These are phyloP conservation scores for Sebastes ruberrimus DNA, from an alignment of 2,797 vertebrate species.

Conservation along the genomic window DNA sequence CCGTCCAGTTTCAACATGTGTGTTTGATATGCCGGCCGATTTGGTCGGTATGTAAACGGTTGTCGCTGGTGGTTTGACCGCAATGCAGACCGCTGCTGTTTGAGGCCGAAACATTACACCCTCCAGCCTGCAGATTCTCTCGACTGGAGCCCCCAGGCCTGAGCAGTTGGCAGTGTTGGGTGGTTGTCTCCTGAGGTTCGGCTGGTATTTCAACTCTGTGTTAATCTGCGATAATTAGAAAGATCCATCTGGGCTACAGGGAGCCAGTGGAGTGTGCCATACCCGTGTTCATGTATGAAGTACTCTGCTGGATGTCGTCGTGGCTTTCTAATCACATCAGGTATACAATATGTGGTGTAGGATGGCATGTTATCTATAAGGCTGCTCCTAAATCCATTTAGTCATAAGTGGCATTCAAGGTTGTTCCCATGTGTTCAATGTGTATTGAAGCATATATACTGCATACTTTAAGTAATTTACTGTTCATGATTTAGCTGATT, in stretches of 20 bases:
- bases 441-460: background rate
- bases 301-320: background rate
- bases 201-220: slow-evolving; percentile 22
- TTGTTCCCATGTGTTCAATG: background rate
- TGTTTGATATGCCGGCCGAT: slow-evolving; percentile 14
- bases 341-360: background rate
- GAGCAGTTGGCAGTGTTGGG: background rate
- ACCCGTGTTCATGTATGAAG: slow-evolving; percentile 29
- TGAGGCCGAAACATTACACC: slow-evolving; percentile 30
- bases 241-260: slow-evolving; percentile 29
- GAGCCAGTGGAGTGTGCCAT: background rate
- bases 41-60: slow-evolving; percentile 57
- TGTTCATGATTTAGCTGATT: background rate
- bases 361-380: background rate
- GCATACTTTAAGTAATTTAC: background rate
- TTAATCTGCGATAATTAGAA: slow-evolving; percentile 41
- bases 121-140: background rate
- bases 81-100: slow-evolving; percentile 25
- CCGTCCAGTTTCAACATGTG: slow-evolving; percentile 36
- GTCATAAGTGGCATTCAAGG: background rate
- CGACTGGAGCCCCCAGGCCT: background rate
- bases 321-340: slow-evolving; percentile 36
- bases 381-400: slow-evolving; percentile 3
- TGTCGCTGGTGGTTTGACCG: slow-evolving; percentile 40
- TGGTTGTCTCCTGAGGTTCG: slow-evolving; percentile 32